A percentile compares a stretch with the other conserved stretches of the same genome.
Conservation (phyloP, 2,113 vertebrate species). For the Trachemys scripta region DNA sequence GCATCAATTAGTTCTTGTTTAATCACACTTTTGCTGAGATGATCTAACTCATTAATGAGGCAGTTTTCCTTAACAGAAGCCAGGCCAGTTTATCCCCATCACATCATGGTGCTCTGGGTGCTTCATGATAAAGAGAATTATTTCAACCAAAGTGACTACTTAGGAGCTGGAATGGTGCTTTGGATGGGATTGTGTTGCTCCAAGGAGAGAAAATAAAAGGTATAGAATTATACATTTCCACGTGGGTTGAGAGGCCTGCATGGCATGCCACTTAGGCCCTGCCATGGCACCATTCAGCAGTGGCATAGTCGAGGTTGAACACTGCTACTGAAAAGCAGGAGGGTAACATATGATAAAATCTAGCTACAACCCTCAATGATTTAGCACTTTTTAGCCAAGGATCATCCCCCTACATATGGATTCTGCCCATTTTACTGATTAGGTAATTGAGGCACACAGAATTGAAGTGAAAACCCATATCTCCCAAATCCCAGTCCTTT, state of each 20-base stretch:
- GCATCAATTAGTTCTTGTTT: not conserved
- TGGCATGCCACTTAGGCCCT: not conserved
- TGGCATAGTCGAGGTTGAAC: not conserved
- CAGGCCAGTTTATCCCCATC: not conserved
- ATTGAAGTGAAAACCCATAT: not conserved
- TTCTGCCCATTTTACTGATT: not conserved
- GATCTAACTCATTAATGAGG: not conserved
- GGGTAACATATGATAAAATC: not conserved
- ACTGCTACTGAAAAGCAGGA: not conserved
- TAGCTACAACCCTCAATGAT: not conserved
- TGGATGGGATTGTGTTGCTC: constrained; percentile 38
- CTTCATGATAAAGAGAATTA: too few species aligned
- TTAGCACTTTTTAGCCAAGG: not conserved
- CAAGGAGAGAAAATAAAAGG: too few species aligned
- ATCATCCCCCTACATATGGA: not conserved
- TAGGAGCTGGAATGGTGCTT: constrained; percentile 60
- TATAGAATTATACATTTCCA: not conserved
- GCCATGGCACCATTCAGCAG: not conserved
- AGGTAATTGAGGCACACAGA: not conserved
- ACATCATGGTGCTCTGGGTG: not conserved
- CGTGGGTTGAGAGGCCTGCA: not conserved
- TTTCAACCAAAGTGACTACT: constrained; percentile 46
- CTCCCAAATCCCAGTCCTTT: not conserved
- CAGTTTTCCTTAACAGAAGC: constrained; percentile 25
- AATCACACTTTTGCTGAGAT: constrained; percentile 29